Conservation (phyloP, 2,113 vertebrate genomes). For the Gallinago media region DNA sequence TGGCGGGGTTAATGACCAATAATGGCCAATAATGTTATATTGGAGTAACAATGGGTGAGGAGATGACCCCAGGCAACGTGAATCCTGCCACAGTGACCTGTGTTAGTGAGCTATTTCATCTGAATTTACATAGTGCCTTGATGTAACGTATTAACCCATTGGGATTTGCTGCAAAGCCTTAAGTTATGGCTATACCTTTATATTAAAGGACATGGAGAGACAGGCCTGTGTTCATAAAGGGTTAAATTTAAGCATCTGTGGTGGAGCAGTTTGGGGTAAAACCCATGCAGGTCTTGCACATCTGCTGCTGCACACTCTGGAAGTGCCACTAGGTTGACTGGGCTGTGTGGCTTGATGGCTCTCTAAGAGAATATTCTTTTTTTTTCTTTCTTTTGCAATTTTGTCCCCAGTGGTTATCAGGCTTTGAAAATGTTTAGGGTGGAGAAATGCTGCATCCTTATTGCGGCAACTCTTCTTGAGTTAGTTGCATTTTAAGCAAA, state of each 20-base stretch:
- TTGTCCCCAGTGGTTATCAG: not conserved
- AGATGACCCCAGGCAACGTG: too few species aligned
- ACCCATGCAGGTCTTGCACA: not conserved
- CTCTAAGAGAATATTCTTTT: too few species aligned
- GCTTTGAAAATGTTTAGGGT: not conserved
- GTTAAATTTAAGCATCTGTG: not conserved
- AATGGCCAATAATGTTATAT: not conserved
- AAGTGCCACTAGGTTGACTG: not conserved
- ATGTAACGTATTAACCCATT: not conserved
- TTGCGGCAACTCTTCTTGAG: not conserved
- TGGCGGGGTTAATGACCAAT: not conserved
- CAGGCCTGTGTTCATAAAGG: not conserved
- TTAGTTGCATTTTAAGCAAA: not conserved
- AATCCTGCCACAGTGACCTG: not conserved
- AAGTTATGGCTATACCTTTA: not conserved
- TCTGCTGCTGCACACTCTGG: not conserved
- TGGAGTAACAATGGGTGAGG: not conserved
- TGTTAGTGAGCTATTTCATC: not conserved
- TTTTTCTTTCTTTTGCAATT: not conserved
- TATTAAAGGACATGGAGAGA: not conserved
- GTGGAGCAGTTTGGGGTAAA: not conserved
- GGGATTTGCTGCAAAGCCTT: not conserved
- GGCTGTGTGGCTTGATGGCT: not conserved
- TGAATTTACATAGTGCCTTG: not conserved
- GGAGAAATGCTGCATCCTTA: not conserved